A percentile compares a stretch with the other conserved stretches of the same genome.
Evolutionary conservation across 1,140 invertebrate species (phyloP).

Genomic region (Pogonus chalceus): DNA sequence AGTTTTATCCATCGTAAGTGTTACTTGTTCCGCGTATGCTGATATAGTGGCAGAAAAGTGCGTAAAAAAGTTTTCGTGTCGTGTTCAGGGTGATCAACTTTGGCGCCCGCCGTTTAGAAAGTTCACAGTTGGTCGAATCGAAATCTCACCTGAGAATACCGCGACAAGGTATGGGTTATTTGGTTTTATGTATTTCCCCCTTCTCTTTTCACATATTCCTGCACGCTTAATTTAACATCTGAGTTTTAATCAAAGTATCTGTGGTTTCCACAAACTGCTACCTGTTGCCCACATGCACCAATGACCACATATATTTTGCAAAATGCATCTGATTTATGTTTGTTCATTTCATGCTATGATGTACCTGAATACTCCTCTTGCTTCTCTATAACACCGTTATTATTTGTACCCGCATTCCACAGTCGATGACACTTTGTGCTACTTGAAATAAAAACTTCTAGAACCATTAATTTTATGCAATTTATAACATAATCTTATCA

Average conservation of each 20-base stretch:
- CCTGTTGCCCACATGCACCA: not conserved
- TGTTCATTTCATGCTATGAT: too few species aligned
- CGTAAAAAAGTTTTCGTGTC: not conserved
- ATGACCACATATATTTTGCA: too few species aligned
- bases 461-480: too few species aligned
- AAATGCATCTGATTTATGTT: too few species aligned
- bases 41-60: not conserved
- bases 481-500: too few species aligned
- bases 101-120: not conserved
- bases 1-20: too few species aligned
- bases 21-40: not conserved
- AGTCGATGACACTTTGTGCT: too few species aligned
- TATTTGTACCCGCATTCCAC: too few species aligned
- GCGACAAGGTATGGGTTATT: slow-evolving; percentile 2
- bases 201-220: not conserved
- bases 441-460: too few species aligned
- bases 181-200: not conserved
- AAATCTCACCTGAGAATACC: slow-evolving; percentile 2
- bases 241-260: not conserved
- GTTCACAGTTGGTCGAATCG: not conserved
- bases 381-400: too few species aligned
- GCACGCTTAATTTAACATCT: not conserved
- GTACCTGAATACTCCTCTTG: too few species aligned
- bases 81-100: not conserved
- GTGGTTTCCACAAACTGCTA: not conserved